These are phyloP conservation scores for Alethe castanea DNA, from an alignment of 2,113 vertebrate genomes.

Conservation along the genomic window DNA sequence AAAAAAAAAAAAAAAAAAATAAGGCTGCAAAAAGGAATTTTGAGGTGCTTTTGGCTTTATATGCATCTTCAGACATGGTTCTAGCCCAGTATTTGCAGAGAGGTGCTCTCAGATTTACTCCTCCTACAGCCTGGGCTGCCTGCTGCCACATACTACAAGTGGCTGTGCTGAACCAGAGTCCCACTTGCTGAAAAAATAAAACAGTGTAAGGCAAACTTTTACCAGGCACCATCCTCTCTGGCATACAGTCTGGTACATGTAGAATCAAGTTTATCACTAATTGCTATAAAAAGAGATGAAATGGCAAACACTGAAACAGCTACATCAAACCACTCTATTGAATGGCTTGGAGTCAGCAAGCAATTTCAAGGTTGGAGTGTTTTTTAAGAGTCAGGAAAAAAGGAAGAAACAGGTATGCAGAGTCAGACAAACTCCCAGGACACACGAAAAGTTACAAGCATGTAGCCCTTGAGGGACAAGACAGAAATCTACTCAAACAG, in stretches of 20 bases:
- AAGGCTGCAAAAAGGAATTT: neutral
- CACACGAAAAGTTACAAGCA: neutral
- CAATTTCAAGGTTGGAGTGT: neutral
- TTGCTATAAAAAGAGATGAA: neutral
- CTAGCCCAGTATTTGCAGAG: neutral
- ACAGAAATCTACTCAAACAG: neutral
- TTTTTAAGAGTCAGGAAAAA: neutral
- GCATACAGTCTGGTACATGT: neutral
- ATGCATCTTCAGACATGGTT: neutral
- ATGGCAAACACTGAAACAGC: neutral
- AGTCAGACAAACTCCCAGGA: neutral
- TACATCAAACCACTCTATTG: neutral
- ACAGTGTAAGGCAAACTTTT: neutral
- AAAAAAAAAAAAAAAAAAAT: neutral
- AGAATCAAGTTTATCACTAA: neutral
- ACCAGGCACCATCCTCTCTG: neutral
- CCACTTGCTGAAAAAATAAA: neutral
- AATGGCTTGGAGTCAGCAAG: neutral
- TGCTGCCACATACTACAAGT: neutral
- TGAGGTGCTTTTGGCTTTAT: accelerated
- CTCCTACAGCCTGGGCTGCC: neutral
- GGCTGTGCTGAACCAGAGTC: neutral
- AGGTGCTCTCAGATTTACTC: neutral
- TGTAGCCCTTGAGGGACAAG: neutral
- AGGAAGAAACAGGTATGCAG: neutral